Evolutionary conservation across 1,140 invertebrate species (phyloP).

Genomic region (Hermetia illucens): DNA sequence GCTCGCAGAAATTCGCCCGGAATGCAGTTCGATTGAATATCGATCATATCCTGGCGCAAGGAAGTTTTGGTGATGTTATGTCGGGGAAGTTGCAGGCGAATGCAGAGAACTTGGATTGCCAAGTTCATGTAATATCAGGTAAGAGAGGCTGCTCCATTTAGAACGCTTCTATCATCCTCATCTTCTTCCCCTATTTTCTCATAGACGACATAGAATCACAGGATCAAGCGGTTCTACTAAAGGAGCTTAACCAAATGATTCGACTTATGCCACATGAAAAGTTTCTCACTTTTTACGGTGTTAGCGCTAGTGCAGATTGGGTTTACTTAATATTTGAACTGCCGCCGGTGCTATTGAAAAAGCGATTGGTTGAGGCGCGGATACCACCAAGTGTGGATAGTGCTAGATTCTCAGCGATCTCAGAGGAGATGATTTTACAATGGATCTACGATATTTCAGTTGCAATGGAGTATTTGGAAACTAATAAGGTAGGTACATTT

Average conservation of each 20-base stretch:
- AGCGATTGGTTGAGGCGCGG: conserved; percentile 26
- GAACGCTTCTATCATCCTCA: conserved; percentile 12
- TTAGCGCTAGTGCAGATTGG: conserved; percentile 58
- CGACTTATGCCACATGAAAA: conserved; percentile 52
- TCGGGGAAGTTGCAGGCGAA: conserved; percentile 38
- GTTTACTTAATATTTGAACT: conserved; percentile 56
- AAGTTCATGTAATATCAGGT: conserved; percentile 20
- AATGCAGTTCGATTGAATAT: conserved; percentile 52
- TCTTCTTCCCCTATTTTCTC: background rate
- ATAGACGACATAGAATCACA: conserved; percentile 43
- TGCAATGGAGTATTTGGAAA: conserved; percentile 50
- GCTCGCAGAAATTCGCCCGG: conserved; percentile 54
- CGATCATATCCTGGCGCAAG: conserved; percentile 49
- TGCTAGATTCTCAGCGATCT: conserved; percentile 38
- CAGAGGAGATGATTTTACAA: conserved; percentile 24
- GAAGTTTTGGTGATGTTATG: conserved; percentile 59
- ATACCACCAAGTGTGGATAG: conserved; percentile 13
- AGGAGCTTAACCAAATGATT: conserved; percentile 57
- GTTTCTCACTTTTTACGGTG: conserved; percentile 59
- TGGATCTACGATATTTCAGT: conserved; percentile 39
- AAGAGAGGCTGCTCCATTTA: background rate
- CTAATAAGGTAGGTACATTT: conserved; percentile 29
- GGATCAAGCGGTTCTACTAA: conserved; percentile 50
- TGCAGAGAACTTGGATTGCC: conserved; percentile 13
- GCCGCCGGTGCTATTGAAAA: conserved; percentile 49